Evolutionary conservation across 2,888 invertebrate genomes (phyloP), one percentile per base, ranked within the genome.

Genomic region (Neocrepidodera transversa): DNA sequence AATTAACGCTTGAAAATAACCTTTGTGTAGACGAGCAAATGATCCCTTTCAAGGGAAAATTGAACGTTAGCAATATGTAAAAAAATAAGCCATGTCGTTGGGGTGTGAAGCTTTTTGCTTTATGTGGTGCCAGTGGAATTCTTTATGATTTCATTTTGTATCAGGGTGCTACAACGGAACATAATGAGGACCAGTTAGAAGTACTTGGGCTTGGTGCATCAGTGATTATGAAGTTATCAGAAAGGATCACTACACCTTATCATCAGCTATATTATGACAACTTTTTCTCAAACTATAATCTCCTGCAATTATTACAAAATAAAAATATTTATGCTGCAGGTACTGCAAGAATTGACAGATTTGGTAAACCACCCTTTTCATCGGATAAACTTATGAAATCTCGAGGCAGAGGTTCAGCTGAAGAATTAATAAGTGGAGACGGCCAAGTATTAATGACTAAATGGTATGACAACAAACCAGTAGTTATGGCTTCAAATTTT

Each of bases 1-100:
- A 10, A 1, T 42, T 42, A 11, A 11, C 18, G 8, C 42, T 11
- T 8, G n/a, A 42, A 20, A 20, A 18, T 10, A 11, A n/a, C 7
- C 7, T n/a, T 8, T n/a, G 63, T 47, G 53, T 63, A 10, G 63
- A 63, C 32, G 66, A 68, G 36, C 65, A 68, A 57, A 67, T 69
- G 54, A 52, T 69, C 7, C 63, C 67, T 14, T 69, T 67, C 58
- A 62, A 60, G 42, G 66, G 64, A n/a, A 38, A 52, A 8, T n/a
- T 64, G 5, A 59, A 63, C 26, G 36, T 66, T 10, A 66, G 66
- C 40, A 65, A 67, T 26, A 67, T 63, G 40, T 47, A 65, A 1
- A 67, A 61, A 58, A 58, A 61, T 6, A 66, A 66, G 49, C 66
- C 63, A 2, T 23, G 36, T 38, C 69, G 68, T 14, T 71, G 71